phyloP scores from a whole-genome alignment of 2,113 vertebrate genomes.

The Brachionichthys hirsutus region DNA sequence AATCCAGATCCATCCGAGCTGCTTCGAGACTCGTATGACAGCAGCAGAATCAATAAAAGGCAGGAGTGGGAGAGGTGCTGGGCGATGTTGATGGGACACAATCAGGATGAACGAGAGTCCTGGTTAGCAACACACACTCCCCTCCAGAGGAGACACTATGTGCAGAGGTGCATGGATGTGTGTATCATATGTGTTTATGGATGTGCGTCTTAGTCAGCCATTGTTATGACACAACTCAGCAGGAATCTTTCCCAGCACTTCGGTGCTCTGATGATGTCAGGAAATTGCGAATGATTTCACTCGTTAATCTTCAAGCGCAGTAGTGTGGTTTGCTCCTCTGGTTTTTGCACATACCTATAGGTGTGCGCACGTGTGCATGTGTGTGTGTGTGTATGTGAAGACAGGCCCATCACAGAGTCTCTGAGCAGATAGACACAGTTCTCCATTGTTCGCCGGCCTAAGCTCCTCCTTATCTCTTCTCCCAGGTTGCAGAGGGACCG shows the following conservation, averaged over 20 bases:
- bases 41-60: slow-evolving; percentile 14
- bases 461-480: slow-evolving; percentile 59
- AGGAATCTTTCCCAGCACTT: slow-evolving; percentile 11
- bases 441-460: slow-evolving; percentile 41
- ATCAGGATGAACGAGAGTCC: slow-evolving; percentile 9
- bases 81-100: slow-evolving; percentile 13
- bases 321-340: no score
- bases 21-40: slow-evolving; percentile 23
- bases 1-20: slow-evolving; percentile 15
- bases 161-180: neutral
- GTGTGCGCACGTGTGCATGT: neutral
- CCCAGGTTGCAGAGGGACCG: slow-evolving; percentile 33
- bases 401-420: slow-evolving; percentile 14
- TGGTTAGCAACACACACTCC: neutral
- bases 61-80: neutral
- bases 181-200: neutral
- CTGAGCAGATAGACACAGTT: slow-evolving; percentile 26
- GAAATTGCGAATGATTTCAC: slow-evolving; percentile 20
- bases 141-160: neutral
- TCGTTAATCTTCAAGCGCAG: slow-evolving; percentile 18
- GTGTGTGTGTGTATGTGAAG: neutral
- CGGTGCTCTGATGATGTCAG: slow-evolving; percentile 34
- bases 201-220: slow-evolving; percentile 17
- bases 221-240: slow-evolving; percentile 20
- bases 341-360: no score